A percentile compares a stretch with the other conserved stretches of the same genome.
phyloP scores from a whole-genome alignment of 2,888 invertebrate genomes.

The Drosophila birchii region DNA sequence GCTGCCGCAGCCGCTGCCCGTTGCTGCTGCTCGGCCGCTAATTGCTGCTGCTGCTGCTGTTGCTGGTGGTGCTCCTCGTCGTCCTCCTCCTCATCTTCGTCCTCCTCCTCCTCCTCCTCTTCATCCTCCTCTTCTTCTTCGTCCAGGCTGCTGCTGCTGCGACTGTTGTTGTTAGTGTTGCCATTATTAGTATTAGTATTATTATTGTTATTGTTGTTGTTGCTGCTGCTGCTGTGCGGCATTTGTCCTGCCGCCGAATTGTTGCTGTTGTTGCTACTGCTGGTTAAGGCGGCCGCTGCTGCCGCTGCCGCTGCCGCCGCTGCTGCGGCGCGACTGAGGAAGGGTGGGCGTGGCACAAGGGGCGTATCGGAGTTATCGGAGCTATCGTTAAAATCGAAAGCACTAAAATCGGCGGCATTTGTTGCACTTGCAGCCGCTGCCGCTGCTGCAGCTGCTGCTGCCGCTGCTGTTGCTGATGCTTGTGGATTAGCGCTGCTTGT shows the following conservation, averaged over 20 bases:
- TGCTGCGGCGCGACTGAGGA: slow-evolving; percentile 81
- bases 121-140: slow-evolving; percentile 44
- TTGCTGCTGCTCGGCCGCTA: slow-evolving; percentile 39
- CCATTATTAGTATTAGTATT: slow-evolving; percentile 22
- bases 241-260: slow-evolving; percentile 21
- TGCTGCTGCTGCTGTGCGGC: slow-evolving; percentile 37
- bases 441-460: slow-evolving; percentile 35
- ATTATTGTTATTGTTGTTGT: slow-evolving; percentile 33
- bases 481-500: slow-evolving; percentile 36
- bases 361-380: slow-evolving; percentile 83
- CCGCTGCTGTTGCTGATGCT: slow-evolving; percentile 9
- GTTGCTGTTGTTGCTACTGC: slow-evolving; percentile 58
- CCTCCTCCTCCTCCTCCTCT: slow-evolving; percentile 43
- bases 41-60: slow-evolving; percentile 46
- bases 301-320: slow-evolving; percentile 60
- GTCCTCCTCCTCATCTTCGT: slow-evolving; percentile 36
- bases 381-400: slow-evolving; percentile 84
- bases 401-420: slow-evolving; percentile 81
- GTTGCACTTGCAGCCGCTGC: slow-evolving; percentile 39
- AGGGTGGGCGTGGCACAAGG: slow-evolving; percentile 81
- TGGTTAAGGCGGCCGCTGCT: slow-evolving; percentile 58
- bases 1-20: slow-evolving; percentile 47
- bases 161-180: slow-evolving; percentile 25
- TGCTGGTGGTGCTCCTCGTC: slow-evolving; percentile 28
- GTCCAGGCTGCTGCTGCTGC: slow-evolving; percentile 40